phyloP scores from a whole-genome alignment of 1,140 invertebrate species.

The Bombus haemorrhoidalis region DNA sequence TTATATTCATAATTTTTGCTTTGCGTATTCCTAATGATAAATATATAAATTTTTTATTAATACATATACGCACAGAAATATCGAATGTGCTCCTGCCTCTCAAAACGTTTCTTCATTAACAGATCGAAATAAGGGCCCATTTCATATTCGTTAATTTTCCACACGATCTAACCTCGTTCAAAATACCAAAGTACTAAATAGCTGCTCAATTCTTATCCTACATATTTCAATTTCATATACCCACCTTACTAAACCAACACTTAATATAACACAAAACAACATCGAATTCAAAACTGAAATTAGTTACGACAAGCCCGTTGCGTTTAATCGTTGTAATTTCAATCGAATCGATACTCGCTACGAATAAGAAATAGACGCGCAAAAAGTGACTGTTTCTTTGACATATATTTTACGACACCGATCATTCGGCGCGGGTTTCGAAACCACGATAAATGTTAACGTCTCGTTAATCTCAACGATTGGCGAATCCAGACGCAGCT shows the following conservation, averaged over 20 bases:
- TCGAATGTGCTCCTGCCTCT: no score
- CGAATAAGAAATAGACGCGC: not conserved
- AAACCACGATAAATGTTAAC: not conserved
- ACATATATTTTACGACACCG: not conserved
- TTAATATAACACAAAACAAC: not conserved
- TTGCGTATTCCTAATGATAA: not conserved
- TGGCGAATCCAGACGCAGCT: not conserved
- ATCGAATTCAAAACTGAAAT: not conserved
- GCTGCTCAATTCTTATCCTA: not conserved
- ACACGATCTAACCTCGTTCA: not conserved
- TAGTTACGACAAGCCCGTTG: not conserved
- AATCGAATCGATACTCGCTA: not conserved
- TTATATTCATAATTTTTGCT: not conserved
- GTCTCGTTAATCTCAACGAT: not conserved
- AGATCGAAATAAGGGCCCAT: constrained; percentile 42
- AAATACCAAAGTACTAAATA: not conserved
- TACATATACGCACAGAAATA: no score
- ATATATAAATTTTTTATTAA: no score
- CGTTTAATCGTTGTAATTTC: not conserved
- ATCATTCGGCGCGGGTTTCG: not conserved
- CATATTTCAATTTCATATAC: not conserved
- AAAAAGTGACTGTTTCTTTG: not conserved
- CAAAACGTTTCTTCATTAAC: not conserved
- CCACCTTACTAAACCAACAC: not conserved
- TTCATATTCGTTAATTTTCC: not conserved